Evolutionary conservation across 2,113 vertebrate species (phyloP).

Genomic region (Nerophis lumbriciformis): DNA sequence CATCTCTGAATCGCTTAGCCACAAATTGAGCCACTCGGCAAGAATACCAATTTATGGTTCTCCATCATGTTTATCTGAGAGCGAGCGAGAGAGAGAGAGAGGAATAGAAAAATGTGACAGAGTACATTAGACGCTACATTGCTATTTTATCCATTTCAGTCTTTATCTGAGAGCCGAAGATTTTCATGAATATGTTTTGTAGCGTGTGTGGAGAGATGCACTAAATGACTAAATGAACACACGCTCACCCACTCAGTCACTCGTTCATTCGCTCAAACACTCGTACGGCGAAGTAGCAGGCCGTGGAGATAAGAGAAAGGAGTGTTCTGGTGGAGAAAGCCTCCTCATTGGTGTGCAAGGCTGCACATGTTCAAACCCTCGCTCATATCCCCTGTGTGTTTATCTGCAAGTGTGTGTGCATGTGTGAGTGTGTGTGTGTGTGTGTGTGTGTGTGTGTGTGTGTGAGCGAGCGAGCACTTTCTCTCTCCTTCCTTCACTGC

Average conservation of each 20-base stretch:
- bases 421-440: neutral
- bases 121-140: slow-evolving; percentile 16
- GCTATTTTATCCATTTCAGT: slow-evolving; percentile 30
- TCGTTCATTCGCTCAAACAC: slow-evolving; percentile 5
- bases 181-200: neutral
- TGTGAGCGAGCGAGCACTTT: slow-evolving; percentile 1
- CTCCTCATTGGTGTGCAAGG: slow-evolving; percentile 74
- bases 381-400: slow-evolving; percentile 54
- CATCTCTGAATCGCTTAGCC: slow-evolving; percentile 60
- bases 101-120: neutral
- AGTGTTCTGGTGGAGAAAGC: slow-evolving; percentile 65
- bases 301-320: slow-evolving; percentile 59
- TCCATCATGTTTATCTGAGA: slow-evolving; percentile 35
- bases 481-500: slow-evolving; percentile 55
- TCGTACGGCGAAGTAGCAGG: slow-evolving; percentile 23
- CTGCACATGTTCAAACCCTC: slow-evolving; percentile 60
- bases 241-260: slow-evolving; percentile 5
- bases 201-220: slow-evolving; percentile 3
- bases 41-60: slow-evolving; percentile 51
- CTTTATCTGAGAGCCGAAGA: neutral
- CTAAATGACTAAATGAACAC: slow-evolving; percentile 28
- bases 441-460: neutral
- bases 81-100: neutral
- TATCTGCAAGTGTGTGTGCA: neutral
- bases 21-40: slow-evolving; percentile 37